Evolutionary conservation across 2,888 invertebrate genomes (phyloP).

Genomic region (Acanthopleura granulata): DNA sequence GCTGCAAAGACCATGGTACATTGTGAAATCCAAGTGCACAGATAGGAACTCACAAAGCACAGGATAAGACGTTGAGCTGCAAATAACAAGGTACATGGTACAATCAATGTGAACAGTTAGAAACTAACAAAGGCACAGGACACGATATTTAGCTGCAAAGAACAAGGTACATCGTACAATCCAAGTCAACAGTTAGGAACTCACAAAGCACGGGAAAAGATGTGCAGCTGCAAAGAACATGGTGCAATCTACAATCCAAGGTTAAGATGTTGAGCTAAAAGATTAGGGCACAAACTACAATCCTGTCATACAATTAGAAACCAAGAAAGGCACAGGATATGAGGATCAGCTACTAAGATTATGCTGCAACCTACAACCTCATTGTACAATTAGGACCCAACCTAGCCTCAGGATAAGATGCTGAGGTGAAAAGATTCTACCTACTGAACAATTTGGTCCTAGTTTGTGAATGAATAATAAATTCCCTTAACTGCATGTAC

Average conservation of each 20-base stretch:
- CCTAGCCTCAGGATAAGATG: neutral
- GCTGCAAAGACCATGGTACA: constrained; percentile 71
- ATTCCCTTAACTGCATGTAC: too few species aligned
- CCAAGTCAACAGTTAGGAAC: neutral
- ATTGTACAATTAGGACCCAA: neutral
- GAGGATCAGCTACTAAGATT: constrained; percentile 71
- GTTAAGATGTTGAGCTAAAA: neutral
- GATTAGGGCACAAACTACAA: constrained; percentile 45
- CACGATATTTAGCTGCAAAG: neutral
- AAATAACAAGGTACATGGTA: constrained; percentile 24
- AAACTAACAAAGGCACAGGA: neutral
- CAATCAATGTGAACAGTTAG: neutral
- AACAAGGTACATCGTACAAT: neutral
- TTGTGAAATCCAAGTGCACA: constrained; percentile 38
- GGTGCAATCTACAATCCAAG: too few species aligned
- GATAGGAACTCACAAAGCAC: constrained; percentile 79
- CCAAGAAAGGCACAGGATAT: constrained; percentile 77
- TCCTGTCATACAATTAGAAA: constrained; percentile 75
- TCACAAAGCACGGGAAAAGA: neutral
- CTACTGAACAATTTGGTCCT: too few species aligned
- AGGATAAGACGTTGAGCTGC: constrained; percentile 76
- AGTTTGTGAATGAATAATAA: too few species aligned
- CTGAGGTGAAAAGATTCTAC: neutral
- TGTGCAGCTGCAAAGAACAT: too few species aligned
- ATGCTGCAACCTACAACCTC: neutral